phyloP scores from a whole-genome alignment of 2,888 invertebrate genomes.

The Eupithecia vulgata region DNA sequence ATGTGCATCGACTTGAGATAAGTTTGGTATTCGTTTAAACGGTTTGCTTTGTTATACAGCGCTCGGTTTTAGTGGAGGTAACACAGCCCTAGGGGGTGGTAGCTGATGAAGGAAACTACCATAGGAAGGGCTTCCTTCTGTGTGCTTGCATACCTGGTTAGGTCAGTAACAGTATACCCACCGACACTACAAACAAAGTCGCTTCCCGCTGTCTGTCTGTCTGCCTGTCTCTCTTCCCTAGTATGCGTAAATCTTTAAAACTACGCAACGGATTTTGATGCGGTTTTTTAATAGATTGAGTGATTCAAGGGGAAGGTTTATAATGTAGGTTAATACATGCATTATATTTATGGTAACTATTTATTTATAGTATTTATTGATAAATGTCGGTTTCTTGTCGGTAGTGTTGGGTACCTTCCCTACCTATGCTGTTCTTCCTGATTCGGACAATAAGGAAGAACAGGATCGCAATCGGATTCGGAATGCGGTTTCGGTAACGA shows the following conservation, averaged over 20 bases:
- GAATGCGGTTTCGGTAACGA: conserved; percentile 5
- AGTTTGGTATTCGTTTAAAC: conserved; percentile 1
- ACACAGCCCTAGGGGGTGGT: background rate
- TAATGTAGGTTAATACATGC: too few relatives aligned
- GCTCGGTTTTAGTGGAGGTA: background rate
- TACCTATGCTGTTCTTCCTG: background rate
- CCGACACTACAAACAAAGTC: too few relatives aligned
- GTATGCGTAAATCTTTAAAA: too few relatives aligned
- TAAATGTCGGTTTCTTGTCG: background rate
- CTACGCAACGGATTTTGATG: too few relatives aligned
- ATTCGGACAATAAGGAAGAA: background rate
- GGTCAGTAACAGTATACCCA: too few relatives aligned
- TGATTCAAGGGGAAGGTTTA: too few relatives aligned
- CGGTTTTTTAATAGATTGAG: too few relatives aligned
- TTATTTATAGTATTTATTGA: too few relatives aligned
- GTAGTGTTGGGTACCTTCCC: background rate
- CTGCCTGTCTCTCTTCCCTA: too few relatives aligned
- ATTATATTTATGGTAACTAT: too few relatives aligned
- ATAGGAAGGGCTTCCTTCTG: background rate
- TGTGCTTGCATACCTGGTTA: background rate
- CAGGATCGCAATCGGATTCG: background rate
- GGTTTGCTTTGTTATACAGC: background rate
- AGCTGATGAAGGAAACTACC: background rate
- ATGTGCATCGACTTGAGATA: background rate
- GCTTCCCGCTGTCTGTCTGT: too few relatives aligned